These are phyloP conservation scores for Scleropages formosus DNA, from an alignment of 2,797 vertebrate genomes.

Conservation along the genomic window DNA sequence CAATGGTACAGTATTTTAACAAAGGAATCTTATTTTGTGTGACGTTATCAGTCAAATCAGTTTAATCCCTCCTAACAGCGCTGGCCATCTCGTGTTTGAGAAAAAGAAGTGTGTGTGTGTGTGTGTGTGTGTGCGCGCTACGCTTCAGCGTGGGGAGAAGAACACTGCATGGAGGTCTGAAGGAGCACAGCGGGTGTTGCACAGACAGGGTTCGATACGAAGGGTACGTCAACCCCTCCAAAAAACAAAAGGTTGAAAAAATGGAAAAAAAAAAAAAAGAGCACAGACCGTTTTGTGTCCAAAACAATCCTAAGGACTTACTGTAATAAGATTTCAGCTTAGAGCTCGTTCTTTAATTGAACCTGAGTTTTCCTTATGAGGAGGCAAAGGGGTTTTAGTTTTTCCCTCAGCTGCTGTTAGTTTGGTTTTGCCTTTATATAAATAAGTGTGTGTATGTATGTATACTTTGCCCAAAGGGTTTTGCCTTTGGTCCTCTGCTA, in stretches of 20 bases:
- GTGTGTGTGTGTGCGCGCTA: background rate
- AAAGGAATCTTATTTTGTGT: constrained; percentile 1
- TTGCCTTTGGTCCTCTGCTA: constrained; percentile 40
- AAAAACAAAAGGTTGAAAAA: constrained; percentile 3
- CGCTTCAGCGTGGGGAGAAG: constrained; percentile 14
- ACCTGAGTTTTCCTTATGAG: constrained; percentile 30
- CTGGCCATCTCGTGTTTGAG: background rate
- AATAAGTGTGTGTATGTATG: constrained; percentile 22
- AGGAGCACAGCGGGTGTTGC: too few relatives aligned
- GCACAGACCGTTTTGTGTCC: constrained; percentile 1
- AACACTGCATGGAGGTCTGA: too few relatives aligned
- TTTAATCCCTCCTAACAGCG: background rate
- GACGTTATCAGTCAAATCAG: constrained; percentile 1
- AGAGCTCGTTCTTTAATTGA: background rate
- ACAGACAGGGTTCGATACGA: background rate
- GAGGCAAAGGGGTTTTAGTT: constrained; percentile 16
- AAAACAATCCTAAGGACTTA: constrained; percentile 3
- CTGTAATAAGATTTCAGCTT: background rate
- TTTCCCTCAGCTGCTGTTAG: constrained; percentile 44
- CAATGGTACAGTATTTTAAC: constrained; percentile 48
- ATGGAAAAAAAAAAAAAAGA: too few relatives aligned
- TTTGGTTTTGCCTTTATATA: constrained; percentile 44
- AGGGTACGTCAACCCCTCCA: background rate
- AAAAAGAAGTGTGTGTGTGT: background rate
- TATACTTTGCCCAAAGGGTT: constrained; percentile 37